Conservation (phyloP, 1,140 invertebrate genomes). For the Panonychus citri region DNA sequence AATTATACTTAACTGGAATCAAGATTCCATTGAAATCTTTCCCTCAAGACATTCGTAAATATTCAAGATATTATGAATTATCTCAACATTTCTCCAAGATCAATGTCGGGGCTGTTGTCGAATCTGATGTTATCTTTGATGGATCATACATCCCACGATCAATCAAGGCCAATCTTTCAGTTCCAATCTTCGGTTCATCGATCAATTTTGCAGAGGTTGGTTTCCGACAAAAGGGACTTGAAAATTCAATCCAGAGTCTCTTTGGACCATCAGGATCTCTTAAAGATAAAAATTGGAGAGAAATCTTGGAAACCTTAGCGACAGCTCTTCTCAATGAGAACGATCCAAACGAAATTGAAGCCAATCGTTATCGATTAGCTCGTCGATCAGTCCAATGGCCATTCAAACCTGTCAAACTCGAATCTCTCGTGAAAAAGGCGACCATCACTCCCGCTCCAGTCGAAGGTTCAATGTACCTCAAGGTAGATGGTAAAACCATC, state of each 20-base stretch:
- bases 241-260: background rate
- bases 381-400: background rate
- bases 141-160: background rate
- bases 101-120: background rate
- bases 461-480: background rate
- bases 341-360: background rate
- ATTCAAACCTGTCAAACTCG: background rate
- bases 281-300: background rate
- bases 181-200: background rate
- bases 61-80: background rate
- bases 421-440: background rate
- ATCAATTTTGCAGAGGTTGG: background rate
- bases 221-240: background rate
- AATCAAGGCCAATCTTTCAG: background rate
- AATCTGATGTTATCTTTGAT: background rate
- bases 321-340: background rate
- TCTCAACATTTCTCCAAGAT: background rate
- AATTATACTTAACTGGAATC: background rate
- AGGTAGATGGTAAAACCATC: slow-evolving; percentile 8
- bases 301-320: background rate
- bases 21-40: background rate
- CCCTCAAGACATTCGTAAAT: background rate
- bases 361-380: background rate
- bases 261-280: background rate
- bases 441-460: background rate